Conservation (phyloP, 1,140 invertebrate species). For the Drosophila melanica region DNA sequence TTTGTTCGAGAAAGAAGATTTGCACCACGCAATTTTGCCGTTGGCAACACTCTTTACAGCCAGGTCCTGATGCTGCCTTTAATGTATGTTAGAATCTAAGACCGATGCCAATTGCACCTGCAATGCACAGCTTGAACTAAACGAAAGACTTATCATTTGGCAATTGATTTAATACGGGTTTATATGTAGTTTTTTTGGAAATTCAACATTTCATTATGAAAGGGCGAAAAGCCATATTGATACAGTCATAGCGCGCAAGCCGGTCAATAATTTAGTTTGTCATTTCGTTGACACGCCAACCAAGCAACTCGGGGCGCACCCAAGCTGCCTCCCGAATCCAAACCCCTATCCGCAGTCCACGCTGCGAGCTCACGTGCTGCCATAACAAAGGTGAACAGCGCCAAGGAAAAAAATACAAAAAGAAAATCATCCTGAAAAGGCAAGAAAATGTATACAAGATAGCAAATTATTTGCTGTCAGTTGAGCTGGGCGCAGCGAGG, state of each 20-base stretch:
- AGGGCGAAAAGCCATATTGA: neutral
- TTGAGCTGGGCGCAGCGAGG: neutral
- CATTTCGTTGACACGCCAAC: conserved; percentile 34
- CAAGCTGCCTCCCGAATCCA: neutral
- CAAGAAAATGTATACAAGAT: conserved; percentile 55
- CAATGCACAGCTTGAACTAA: no score
- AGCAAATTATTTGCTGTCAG: conserved; percentile 69
- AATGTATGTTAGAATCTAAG: no score
- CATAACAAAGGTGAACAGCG: conserved; percentile 26
- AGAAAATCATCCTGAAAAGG: conserved; percentile 5
- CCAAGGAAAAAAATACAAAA: conserved; percentile 20
- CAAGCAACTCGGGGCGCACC: conserved; percentile 24
- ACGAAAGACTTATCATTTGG: no score
- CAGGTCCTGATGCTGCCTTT: no score
- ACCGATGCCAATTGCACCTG: no score
- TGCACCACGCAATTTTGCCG: conserved; percentile 20
- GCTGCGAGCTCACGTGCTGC: conserved; percentile 42
- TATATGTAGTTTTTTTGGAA: no score
- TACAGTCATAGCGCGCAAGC: neutral
- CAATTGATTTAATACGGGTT: no score
- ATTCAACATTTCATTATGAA: neutral
- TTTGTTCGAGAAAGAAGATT: no score
- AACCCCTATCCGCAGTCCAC: conserved; percentile 7
- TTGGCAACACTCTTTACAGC: conserved; percentile 18
- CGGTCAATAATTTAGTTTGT: conserved; percentile 37